Conservation (phyloP, 2,113 vertebrate species). For the Spea multiplicata region DNA sequence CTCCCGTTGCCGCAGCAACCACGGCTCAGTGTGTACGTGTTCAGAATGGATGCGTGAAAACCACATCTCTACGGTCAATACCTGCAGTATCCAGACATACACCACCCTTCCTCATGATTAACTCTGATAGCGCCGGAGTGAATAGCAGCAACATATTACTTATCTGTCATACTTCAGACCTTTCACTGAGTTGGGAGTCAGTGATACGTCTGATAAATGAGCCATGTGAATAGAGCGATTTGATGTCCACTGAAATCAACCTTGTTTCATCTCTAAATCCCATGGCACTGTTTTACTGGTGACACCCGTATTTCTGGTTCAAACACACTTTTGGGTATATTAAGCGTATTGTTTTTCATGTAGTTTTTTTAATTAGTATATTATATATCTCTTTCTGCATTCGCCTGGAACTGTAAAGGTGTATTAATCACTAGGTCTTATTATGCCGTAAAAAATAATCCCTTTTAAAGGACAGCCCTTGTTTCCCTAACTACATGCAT, state of each 20-base stretch:
- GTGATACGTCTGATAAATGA: not conserved
- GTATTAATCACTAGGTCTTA: no score
- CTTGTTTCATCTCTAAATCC: no score
- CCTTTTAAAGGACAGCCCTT: no score
- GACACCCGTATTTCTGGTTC: no score
- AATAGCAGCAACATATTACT: not conserved
- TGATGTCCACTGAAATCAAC: not conserved
- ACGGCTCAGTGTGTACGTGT: constrained; percentile 47
- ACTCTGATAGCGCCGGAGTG: constrained; percentile 12
- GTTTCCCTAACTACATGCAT: no score
- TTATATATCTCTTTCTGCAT: no score
- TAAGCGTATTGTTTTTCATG: no score
- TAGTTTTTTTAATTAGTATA: no score
- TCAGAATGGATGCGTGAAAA: constrained; percentile 45
- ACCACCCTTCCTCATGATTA: constrained; percentile 25
- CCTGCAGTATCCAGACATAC: constrained; percentile 41
- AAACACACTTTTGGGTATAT: no score
- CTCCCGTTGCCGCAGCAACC: constrained; percentile 38
- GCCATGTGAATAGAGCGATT: not conserved
- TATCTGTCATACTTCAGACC: not conserved
- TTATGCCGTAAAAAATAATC: no score
- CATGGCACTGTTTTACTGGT: not conserved
- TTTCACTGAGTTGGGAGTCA: not conserved
- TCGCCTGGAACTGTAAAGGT: no score
- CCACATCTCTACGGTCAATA: constrained; percentile 45